Conservation (phyloP, 2,113 vertebrate genomes). For the Cinclus mexicanus region DNA sequence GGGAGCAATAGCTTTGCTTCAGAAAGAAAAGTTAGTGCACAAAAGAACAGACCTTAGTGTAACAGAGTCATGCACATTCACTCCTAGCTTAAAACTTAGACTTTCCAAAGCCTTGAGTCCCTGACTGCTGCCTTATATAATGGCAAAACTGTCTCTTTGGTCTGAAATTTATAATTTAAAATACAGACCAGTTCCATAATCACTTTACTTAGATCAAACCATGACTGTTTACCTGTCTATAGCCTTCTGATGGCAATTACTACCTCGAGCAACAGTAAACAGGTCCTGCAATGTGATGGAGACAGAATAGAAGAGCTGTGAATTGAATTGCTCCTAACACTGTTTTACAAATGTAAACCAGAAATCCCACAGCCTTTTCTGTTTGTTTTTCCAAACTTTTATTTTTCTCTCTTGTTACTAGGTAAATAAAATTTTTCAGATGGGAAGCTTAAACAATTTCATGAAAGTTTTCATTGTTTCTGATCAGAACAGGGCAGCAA, state of each 20-base stretch:
- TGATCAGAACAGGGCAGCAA: not conserved
- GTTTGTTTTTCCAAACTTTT: not conserved
- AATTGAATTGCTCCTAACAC: not conserved
- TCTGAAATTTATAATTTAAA: not conserved
- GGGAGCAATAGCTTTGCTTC: not conserved
- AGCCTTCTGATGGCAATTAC: not conserved
- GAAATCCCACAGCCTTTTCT: not conserved
- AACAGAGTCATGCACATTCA: not conserved
- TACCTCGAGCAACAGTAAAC: not conserved
- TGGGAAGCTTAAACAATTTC: not conserved
- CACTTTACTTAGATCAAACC: not conserved
- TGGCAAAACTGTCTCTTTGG: not conserved
- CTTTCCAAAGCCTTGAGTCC: not conserved
- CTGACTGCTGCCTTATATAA: not conserved
- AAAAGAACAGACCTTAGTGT: not conserved
- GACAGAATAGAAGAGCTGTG: not conserved
- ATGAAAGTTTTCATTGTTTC: not conserved
- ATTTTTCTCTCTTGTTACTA: not conserved
- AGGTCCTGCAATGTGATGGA: accelerated
- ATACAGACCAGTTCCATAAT: not conserved
- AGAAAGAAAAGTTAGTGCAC: not conserved
- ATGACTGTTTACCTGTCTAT: not conserved
- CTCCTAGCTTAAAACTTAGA: not conserved
- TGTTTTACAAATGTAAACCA: not conserved
- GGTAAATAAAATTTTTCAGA: not conserved